Evolutionary conservation across 1,140 invertebrate species (phyloP), one percentile per base, ranked within the genome.

Genomic region (Spodoptera litura): DNA sequence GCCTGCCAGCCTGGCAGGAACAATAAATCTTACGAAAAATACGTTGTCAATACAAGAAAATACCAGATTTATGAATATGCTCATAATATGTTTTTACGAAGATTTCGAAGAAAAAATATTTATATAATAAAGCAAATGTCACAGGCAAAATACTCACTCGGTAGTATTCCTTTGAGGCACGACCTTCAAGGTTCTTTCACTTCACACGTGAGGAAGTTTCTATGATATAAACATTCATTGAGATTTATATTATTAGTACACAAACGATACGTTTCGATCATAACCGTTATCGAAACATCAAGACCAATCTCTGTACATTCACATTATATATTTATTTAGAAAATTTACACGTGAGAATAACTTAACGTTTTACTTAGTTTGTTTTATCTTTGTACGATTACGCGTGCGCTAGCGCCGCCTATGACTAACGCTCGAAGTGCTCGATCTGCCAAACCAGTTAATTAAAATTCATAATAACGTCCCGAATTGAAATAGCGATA

Each of bases 101-200:
- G 64, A 68, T 68, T 68, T 68, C 38, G 2, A 10, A 9, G 4
- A 51, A 20, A 68, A 68, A 52, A 52, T 68, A 68, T 68, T 27
- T 27, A 27, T 27, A 66, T 66, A 11, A 66, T 49, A 49, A 25
- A 25, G 44, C 10, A 25, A 52, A 68, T 52, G 49, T 68, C 10
- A 68, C 64, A 68, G 25, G 15, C 20, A 52, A 52, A 52, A 66
- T 66, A 68, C 64, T 52, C 64, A 68, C 64, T 52, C 44, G 64
- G n/a, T 20, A n/a, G 38, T 49, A 64, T 64, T 68, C 64, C 64
- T 52, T 27, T 2, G 64, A 68, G 64, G 49, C 3, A 35, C 15
- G 49, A 52, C 64, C 44, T 52, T 68, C 64, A 68, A 10, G 64
- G 15, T 52, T 68, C 9, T 68, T 68, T 68, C 20, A 68, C 44